Evolutionary conservation across 2,797 vertebrate genomes (phyloP).

Genomic region (Periophthalmus magnuspinnatus): DNA sequence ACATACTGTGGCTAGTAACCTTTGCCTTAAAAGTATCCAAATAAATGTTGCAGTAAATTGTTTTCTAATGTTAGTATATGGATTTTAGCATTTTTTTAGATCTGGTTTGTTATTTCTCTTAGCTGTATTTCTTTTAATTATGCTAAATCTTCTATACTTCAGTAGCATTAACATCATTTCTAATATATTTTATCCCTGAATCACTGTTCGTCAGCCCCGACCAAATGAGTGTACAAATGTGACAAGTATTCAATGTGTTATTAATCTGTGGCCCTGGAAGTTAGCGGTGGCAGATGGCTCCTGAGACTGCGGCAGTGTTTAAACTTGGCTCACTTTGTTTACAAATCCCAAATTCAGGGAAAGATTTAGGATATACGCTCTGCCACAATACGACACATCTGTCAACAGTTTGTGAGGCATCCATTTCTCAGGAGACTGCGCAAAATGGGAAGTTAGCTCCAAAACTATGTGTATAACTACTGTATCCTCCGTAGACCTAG

Average conservation of each 20-base stretch:
- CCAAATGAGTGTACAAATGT: not conserved
- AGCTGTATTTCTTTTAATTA: not conserved
- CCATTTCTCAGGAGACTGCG: conserved; percentile 9
- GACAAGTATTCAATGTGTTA: conserved; percentile 18
- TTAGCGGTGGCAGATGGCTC: conserved; percentile 13
- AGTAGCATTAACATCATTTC: not conserved
- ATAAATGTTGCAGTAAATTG: too few relatives aligned
- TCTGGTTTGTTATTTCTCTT: too few relatives aligned
- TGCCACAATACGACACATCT: conserved; percentile 27
- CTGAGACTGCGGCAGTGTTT: not conserved
- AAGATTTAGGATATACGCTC: conserved; percentile 25
- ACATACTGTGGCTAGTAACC: too few relatives aligned
- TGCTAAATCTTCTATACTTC: not conserved
- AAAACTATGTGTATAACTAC: conserved; percentile 12
- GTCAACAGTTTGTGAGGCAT: conserved; percentile 21
- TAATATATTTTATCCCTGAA: not conserved
- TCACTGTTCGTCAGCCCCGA: not conserved
- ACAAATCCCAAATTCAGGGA: conserved; percentile 22
- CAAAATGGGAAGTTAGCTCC: conserved; percentile 16
- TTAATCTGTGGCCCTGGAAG: conserved; percentile 8
- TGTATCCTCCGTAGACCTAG: conserved; percentile 20
- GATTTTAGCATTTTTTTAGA: too few relatives aligned
- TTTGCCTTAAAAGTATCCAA: too few relatives aligned
- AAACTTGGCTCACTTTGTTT: conserved; percentile 30
- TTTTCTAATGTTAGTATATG: too few relatives aligned